A percentile compares a stretch with the other conserved stretches of the same genome.
These are phyloP conservation scores for Rhinoraja longicauda DNA, from an alignment of 2,797 vertebrate species.

Conservation along the genomic window DNA sequence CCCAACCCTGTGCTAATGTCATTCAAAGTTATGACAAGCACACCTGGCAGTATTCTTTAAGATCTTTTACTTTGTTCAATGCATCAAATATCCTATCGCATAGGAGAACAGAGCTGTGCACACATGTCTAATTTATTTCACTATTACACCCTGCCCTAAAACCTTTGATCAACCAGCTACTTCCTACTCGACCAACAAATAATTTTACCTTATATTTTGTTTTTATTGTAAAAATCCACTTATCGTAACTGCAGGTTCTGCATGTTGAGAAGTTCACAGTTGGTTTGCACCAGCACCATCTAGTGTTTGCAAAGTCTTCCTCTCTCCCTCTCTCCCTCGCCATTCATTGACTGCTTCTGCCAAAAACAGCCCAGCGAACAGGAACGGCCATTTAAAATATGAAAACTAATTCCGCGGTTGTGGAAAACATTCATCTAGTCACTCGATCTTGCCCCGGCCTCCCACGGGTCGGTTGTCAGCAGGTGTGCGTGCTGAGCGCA, in stretches of 20 bases:
- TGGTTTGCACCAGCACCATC: neutral
- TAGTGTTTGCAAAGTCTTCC: neutral
- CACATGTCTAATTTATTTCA: neutral
- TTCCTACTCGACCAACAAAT: neutral
- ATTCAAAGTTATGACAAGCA: too few relatives aligned
- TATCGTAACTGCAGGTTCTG: neutral
- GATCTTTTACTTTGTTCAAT: neutral
- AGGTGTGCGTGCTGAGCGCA: neutral
- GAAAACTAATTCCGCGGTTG: neutral
- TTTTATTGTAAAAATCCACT: neutral
- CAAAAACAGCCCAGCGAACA: neutral
- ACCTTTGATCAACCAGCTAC: neutral
- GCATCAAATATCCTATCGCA: neutral
- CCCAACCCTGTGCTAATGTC: too few relatives aligned
- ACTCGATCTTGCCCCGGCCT: neutral
- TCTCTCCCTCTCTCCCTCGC: neutral
- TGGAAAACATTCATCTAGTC: neutral
- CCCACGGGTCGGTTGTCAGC: neutral
- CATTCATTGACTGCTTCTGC: too few relatives aligned
- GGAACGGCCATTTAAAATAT: neutral
- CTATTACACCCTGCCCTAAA: neutral
- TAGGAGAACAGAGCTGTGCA: neutral
- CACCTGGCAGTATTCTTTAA: neutral
- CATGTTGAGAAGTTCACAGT: neutral
- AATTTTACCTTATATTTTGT: neutral